Evolutionary conservation across 2,888 invertebrate genomes (phyloP).

Genomic region (Morinoia aosen): DNA sequence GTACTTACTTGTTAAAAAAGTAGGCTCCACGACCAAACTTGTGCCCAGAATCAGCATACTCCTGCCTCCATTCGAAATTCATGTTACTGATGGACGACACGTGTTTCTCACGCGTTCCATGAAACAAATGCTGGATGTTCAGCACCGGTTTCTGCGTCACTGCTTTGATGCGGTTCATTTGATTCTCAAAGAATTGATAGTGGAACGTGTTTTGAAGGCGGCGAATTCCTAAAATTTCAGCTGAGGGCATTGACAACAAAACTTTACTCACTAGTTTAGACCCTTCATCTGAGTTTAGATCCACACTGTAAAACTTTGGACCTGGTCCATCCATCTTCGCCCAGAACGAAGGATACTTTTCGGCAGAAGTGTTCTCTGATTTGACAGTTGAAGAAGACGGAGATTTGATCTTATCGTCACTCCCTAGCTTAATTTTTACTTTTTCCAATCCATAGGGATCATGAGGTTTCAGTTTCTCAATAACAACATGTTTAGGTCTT

Average conservation of each 20-base stretch:
- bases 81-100: background rate
- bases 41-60: slow-evolving; percentile 13
- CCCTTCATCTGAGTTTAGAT: background rate
- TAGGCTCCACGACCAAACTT: slow-evolving; percentile 51
- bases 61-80: slow-evolving; percentile 38
- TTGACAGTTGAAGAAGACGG: background rate
- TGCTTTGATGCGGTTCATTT: background rate
- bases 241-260: slow-evolving; percentile 8
- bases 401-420: background rate
- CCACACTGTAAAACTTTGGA: background rate
- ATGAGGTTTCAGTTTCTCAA: slow-evolving; percentile 31
- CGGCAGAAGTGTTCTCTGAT: background rate
- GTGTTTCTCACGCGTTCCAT: background rate
- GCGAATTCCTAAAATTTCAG: background rate
- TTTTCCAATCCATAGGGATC: slow-evolving; percentile 35
- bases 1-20: slow-evolving; percentile 45
- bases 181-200: background rate
- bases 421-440: background rate
- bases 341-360: slow-evolving; percentile 34
- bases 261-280: background rate
- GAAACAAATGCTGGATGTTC: slow-evolving; percentile 37
- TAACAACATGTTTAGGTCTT: slow-evolving; percentile 33
- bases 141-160: background rate
- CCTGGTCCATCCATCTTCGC: background rate
- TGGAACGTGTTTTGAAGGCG: slow-evolving; percentile 46